Evolutionary conservation across 2,888 invertebrate genomes (phyloP).

Genomic region (Octonoba sinensis): DNA sequence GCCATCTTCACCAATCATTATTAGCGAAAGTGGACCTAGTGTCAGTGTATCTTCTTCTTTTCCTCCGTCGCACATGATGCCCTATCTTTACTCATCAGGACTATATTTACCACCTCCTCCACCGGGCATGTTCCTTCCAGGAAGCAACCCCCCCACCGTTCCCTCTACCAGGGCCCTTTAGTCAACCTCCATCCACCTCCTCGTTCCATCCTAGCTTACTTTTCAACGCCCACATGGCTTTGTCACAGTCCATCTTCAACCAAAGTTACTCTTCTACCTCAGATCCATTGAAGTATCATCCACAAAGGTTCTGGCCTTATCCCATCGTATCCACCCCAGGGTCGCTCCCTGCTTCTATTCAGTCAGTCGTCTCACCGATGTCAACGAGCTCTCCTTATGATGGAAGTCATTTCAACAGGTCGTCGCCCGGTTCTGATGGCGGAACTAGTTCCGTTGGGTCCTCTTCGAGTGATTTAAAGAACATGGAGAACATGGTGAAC

Average conservation of each 20-base stretch:
- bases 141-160: constrained; percentile 16
- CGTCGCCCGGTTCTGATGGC: constrained; percentile 60
- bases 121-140: constrained; percentile 46
- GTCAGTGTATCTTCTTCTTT: constrained; percentile 48
- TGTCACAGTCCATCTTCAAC: constrained; percentile 51
- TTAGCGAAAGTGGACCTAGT: constrained; percentile 52
- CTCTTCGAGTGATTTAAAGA: constrained; percentile 83
- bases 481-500: constrained; percentile 97
- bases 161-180: constrained; percentile 26
- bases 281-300: constrained; percentile 41
- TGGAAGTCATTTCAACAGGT: constrained; percentile 47
- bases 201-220: constrained; percentile 41
- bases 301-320: constrained; percentile 60
- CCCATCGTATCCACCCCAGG: constrained; percentile 33
- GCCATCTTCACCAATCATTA: constrained; percentile 34
- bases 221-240: constrained; percentile 57
- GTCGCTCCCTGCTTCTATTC: constrained; percentile 9
- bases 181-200: constrained; percentile 25
- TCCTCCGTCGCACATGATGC: constrained; percentile 53
- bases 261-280: constrained; percentile 42
- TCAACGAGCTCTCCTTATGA: constrained; percentile 48
- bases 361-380: constrained; percentile 21
- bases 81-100: constrained; percentile 53
- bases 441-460: constrained; percentile 62
- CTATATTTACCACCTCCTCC: constrained; percentile 54